A percentile compares a stretch with the other conserved stretches of the same genome.
phyloP scores from a whole-genome alignment of 2,113 vertebrate genomes.

The Trogon melanurus region DNA sequence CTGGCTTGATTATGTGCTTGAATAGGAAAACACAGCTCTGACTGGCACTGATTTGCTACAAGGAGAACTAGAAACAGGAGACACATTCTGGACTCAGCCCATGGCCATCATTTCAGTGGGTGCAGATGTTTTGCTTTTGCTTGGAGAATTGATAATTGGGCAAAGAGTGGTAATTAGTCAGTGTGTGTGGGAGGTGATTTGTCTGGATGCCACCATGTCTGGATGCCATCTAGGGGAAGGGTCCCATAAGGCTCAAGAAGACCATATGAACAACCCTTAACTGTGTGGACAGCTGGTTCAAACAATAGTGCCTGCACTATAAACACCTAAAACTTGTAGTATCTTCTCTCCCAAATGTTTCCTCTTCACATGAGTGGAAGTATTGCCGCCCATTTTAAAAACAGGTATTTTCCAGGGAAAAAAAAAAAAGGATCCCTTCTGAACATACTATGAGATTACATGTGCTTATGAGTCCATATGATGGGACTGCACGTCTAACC shows the following conservation, averaged over 20 bases:
- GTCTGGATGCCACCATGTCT: not conserved
- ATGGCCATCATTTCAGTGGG: not conserved
- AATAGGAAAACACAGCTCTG: not conserved
- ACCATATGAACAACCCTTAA: not conserved
- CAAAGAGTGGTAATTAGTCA: not conserved
- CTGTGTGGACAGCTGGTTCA: not conserved
- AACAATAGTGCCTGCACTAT: not conserved
- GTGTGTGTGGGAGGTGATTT: not conserved
- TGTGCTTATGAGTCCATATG: fast-evolving
- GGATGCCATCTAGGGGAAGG: not conserved
- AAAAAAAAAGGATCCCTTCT: not conserved
- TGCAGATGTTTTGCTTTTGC: constrained; percentile 29
- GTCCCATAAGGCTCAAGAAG: not conserved
- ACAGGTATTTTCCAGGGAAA: fast-evolving
- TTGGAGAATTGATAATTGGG: not conserved
- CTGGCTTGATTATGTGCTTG: not conserved
- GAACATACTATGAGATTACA: not conserved
- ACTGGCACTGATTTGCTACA: not conserved
- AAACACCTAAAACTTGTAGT: not conserved
- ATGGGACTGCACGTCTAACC: not conserved
- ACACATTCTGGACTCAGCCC: not conserved
- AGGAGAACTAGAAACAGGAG: not conserved
- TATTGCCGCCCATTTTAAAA: not conserved
- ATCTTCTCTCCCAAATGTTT: not conserved
- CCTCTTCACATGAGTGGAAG: not conserved